phyloP scores from a whole-genome alignment of 2,113 vertebrate genomes.

The Chaetodon auriga region DNA sequence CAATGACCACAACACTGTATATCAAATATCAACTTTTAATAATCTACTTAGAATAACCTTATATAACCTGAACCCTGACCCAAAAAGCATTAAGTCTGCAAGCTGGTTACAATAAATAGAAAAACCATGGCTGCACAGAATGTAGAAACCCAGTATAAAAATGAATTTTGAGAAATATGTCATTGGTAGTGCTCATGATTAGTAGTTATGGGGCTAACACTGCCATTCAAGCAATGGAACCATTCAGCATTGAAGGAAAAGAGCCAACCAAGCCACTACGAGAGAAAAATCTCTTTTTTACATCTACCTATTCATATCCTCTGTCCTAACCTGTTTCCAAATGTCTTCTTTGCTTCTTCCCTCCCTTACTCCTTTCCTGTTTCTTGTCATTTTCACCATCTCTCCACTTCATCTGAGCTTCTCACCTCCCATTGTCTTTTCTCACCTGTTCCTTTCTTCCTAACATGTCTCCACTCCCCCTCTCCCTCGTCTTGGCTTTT shows the following conservation, averaged over 20 bases:
- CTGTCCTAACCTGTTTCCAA: not conserved
- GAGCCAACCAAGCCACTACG: not conserved
- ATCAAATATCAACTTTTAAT: too few species aligned
- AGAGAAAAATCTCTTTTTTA: slow-evolving; percentile 2
- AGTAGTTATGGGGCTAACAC: not conserved
- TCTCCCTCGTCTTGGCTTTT: not conserved
- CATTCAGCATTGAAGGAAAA: not conserved
- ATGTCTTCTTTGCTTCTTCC: not conserved
- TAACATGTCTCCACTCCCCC: not conserved
- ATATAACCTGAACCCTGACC: too few species aligned
- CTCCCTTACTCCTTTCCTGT: not conserved
- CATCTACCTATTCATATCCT: not conserved
- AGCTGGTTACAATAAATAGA: not conserved
- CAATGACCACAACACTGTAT: too few species aligned
- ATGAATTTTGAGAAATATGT: too few species aligned
- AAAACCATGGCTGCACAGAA: not conserved
- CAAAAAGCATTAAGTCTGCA: not conserved
- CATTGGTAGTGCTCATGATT: not conserved
- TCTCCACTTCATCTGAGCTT: not conserved
- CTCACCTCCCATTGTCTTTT: slow-evolving; percentile 4
- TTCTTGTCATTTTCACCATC: not conserved
- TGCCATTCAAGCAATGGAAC: not conserved
- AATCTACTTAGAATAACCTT: too few species aligned
- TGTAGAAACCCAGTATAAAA: not conserved
- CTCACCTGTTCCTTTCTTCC: slow-evolving; percentile 7